Conservation (phyloP, 2,888 invertebrate species). For the Pilophorus perplexus region DNA sequence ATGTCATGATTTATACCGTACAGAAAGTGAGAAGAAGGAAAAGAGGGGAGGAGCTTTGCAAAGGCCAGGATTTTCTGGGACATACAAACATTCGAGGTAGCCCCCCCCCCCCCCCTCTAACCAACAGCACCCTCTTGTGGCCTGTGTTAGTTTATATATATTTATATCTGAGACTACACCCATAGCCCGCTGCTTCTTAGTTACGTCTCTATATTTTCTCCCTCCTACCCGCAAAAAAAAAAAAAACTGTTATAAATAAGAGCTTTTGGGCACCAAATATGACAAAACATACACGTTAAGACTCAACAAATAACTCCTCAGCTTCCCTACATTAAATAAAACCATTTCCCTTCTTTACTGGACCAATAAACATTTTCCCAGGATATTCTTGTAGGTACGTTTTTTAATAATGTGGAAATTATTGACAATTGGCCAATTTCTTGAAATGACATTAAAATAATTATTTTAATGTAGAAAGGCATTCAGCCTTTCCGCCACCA, state of each 20-base stretch:
- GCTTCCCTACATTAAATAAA: slow-evolving; percentile 23
- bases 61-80: background rate
- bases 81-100: slow-evolving; percentile 4
- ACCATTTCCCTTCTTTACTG: background rate
- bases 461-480: too few species aligned
- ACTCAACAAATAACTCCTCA: slow-evolving; percentile 27
- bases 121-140: too few species aligned
- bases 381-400: too few species aligned
- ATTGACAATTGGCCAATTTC: too few species aligned
- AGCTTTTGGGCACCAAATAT: background rate
- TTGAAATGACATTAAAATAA: too few species aligned
- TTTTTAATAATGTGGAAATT: too few species aligned
- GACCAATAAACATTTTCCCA: too few species aligned
- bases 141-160: too few species aligned
- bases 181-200: background rate
- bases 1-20: slow-evolving; percentile 9
- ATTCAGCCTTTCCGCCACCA: too few species aligned
- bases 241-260: slow-evolving; percentile 5
- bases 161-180: too few species aligned
- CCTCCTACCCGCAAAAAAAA: background rate
- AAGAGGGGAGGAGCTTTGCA: background rate
- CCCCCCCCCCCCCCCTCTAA: too few species aligned
- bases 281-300: slow-evolving; percentile 18
- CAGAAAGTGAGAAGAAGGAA: too few species aligned
- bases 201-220: slow-evolving; percentile 1